Evolutionary conservation across 1,140 invertebrate genomes (phyloP), one percentile per base, ranked within the genome.

Genomic region (Laodelphax striatellus): DNA sequence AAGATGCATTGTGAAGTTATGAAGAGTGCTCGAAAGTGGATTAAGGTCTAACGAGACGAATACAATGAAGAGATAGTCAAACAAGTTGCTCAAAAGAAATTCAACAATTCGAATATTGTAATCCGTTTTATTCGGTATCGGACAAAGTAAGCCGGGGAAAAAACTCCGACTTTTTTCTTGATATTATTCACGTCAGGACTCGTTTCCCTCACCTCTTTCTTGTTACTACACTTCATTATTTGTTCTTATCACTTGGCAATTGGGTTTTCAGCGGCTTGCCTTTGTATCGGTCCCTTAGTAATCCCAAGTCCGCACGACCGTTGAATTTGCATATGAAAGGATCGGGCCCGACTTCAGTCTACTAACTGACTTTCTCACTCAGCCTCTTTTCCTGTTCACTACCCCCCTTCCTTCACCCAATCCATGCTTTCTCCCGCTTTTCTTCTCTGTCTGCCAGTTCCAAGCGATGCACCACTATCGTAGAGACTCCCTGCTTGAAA

Each of bases 241-340:
- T 50, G 46, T 50, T 50, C 46, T 50, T 50, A 50, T 50, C 46
- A 50, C 46, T 50, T 50, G 16, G 46, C 46, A 50, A 22, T 50
- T 50, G 16, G 46, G 46, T 50, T 22, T 17, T 50, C 21, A 19
- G 16, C 21, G 34, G 16, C 16, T 14, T 50, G 16, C 46, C 46
- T 50, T 50, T 50, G 46, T 50, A 50, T 50, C 46, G 46, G 46
- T 19, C 46, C 43, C 14, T n/a, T 19, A 19, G 43, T 44, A n/a
- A 44, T 19, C 17, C 46, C 16, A 19, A 22, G 46, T 50, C 46
- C 46, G 46, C 21, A 50, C 46, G 46, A 17, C 46, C 21, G 21
- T 22, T 50, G 21, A 19, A 50, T 50, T 50, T 50, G 46, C 46
- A 50, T 50, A 50, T 50, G 46, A 50, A 50, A 50, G 46, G 34